These are phyloP conservation scores for Incurvaria masculella DNA, from an alignment of 2,888 invertebrate genomes.

Conservation along the genomic window DNA sequence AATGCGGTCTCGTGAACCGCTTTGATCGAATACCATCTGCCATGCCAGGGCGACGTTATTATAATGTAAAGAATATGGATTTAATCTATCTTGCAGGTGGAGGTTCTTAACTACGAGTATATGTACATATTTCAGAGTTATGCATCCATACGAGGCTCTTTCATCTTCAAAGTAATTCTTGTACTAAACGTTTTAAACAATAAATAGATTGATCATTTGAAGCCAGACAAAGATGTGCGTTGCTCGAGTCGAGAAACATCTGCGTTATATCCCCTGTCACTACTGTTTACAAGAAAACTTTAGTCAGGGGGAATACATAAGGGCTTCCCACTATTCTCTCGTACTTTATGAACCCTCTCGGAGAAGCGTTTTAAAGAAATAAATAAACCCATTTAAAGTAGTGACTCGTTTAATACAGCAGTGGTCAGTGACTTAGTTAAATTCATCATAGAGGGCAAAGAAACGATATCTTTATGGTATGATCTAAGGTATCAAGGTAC, in stretches of 20 bases:
- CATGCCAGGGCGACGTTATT: too few relatives aligned
- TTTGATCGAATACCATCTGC: too few relatives aligned
- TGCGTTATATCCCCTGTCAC: background rate
- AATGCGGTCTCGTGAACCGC: too few relatives aligned
- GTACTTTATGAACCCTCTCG: background rate
- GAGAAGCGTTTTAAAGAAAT: background rate
- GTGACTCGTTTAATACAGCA: too few relatives aligned
- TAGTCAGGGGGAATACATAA: background rate
- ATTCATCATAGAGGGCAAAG: too few relatives aligned
- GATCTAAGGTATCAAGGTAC: too few relatives aligned
- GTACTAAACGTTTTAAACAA: background rate
- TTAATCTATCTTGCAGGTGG: too few relatives aligned
- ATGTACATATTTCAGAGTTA: too few relatives aligned
- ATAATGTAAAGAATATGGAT: too few relatives aligned
- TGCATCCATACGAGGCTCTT: background rate
- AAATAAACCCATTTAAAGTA: background rate
- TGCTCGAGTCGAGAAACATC: background rate
- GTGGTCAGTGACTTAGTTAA: too few relatives aligned
- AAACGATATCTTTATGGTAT: too few relatives aligned
- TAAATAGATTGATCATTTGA: background rate
- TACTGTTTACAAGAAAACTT: background rate
- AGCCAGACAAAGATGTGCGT: background rate
- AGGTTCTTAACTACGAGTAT: too few relatives aligned
- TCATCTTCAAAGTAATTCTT: background rate
- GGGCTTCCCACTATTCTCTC: background rate